phyloP scores from a whole-genome alignment of 1,140 invertebrate species.

The Drosophila murphyi region DNA sequence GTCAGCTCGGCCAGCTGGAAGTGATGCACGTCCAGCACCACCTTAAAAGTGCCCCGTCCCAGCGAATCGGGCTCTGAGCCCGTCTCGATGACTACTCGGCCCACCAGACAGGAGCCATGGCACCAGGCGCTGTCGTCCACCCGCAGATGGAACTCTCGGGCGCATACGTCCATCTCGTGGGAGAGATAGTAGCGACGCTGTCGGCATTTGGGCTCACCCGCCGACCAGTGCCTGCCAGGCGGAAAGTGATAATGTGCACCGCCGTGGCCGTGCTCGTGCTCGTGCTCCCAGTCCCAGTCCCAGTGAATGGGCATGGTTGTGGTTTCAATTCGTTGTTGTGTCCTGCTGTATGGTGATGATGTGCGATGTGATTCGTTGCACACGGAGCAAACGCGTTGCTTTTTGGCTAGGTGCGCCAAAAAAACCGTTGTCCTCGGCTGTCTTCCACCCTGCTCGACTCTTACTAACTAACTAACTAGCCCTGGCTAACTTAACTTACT shows the following conservation, averaged over 20 bases:
- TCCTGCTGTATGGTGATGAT: neutral
- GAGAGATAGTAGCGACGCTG: constrained; percentile 67
- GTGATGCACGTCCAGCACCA: constrained; percentile 79
- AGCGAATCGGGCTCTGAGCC: constrained; percentile 70
- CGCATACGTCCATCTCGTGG: constrained; percentile 74
- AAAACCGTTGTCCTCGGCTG: constrained; percentile 78
- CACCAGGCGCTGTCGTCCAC: constrained; percentile 76
- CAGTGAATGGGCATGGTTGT: constrained; percentile 72
- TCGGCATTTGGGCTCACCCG: constrained; percentile 69
- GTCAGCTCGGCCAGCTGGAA: constrained; percentile 71
- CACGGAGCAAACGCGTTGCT: constrained; percentile 78
- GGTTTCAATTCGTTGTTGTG: constrained; percentile 3
- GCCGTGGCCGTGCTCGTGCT: constrained; percentile 65
- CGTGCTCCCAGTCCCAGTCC: constrained; percentile 77
- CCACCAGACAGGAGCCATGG: constrained; percentile 75
- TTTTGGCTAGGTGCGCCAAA: constrained; percentile 78
- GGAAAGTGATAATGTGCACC: constrained; percentile 64
- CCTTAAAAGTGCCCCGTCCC: constrained; percentile 78
- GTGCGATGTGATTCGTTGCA: constrained; percentile 64
- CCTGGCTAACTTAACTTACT: constrained; percentile 28
- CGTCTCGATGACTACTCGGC: constrained; percentile 71
- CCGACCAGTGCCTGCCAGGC: constrained; percentile 61
- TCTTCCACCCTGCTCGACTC: constrained; percentile 63
- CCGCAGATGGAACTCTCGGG: constrained; percentile 72
- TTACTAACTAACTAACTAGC: constrained; percentile 66